A percentile compares a stretch with the other conserved stretches of the same genome.
phyloP scores from a whole-genome alignment of 2,113 vertebrate genomes.

The Edolisoma coerulescens region DNA sequence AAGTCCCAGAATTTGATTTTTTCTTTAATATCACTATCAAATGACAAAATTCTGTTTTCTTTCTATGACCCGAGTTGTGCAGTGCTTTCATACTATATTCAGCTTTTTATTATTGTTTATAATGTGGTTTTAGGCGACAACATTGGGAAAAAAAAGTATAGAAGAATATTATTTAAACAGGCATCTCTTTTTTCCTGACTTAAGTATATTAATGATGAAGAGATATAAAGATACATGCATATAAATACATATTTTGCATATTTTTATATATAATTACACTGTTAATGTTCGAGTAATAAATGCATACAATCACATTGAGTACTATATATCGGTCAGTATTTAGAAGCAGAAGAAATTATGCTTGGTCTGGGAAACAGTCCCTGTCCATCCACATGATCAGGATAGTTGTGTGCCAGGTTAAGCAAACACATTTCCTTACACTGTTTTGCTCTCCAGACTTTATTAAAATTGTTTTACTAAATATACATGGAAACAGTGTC shows the following conservation, averaged over 20 bases:
- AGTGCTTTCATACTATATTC: neutral
- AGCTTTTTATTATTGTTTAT: neutral
- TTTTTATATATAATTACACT: neutral
- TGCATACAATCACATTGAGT: neutral
- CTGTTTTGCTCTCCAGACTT: neutral
- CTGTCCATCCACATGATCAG: neutral
- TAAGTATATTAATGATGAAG: neutral
- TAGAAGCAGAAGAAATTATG: neutral
- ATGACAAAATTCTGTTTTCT: neutral
- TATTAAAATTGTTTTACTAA: neutral
- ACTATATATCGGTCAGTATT: neutral
- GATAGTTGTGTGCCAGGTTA: neutral
- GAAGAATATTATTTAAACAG: neutral
- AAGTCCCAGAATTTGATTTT: neutral
- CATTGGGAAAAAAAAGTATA: rapidly evolving
- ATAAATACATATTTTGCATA: neutral
- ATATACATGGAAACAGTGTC: rapidly evolving
- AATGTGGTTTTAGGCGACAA: neutral
- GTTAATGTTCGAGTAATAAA: neutral
- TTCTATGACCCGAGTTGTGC: neutral
- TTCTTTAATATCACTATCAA: neutral
- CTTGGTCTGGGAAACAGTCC: neutral
- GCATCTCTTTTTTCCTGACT: neutral
- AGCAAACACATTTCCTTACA: neutral
- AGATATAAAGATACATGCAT: neutral